Conservation (phyloP, 1,140 invertebrate species). For the Bombus picipes region DNA sequence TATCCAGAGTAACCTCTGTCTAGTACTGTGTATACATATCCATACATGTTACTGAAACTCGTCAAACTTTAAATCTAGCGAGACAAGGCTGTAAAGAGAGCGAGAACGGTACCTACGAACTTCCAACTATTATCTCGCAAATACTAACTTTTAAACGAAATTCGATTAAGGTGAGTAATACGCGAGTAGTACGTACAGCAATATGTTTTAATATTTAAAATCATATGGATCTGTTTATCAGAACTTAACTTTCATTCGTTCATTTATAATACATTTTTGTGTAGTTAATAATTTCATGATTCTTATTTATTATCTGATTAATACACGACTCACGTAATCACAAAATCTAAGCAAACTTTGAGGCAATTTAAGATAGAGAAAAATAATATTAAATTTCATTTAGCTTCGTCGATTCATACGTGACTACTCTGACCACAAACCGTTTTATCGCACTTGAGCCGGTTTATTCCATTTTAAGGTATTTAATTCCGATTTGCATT, state of each 20-base stretch:
- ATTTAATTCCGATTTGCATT: background rate
- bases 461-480: background rate
- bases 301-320: background rate
- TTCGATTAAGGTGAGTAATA: slow-evolving; percentile 21
- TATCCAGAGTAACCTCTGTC: slow-evolving; percentile 48
- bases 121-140: slow-evolving; percentile 43
- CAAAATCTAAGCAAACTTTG: background rate
- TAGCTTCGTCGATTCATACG: background rate
- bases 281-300: background rate
- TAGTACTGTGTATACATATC: slow-evolving; percentile 13
- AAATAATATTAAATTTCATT: background rate
- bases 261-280: no score
- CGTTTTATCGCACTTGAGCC: background rate
- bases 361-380: background rate
- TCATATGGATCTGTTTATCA: no score
- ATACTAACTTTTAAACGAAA: slow-evolving; percentile 47
- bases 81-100: background rate
- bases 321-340: background rate
- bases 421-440: background rate
- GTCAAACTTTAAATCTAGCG: slow-evolving; percentile 53
- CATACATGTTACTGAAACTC: slow-evolving; percentile 44
- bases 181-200: no score
- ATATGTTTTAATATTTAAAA: background rate
- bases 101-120: slow-evolving; percentile 39
- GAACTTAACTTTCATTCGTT: no score